Evolutionary conservation across 1,140 invertebrate genomes (phyloP), one percentile per base, ranked within the genome.

Genomic region (Eciton burchellii): DNA sequence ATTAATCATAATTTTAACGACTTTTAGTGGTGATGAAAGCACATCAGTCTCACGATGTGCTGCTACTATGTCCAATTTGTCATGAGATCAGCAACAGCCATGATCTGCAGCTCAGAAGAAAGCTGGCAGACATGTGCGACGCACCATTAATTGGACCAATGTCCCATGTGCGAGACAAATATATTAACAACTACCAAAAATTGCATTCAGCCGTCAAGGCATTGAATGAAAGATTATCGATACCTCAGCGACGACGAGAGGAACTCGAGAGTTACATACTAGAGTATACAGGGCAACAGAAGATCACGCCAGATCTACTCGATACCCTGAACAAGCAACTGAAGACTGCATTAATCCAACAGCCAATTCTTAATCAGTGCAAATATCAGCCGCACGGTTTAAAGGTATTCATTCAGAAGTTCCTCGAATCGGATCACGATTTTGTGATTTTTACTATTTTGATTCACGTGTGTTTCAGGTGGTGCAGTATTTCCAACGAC

Each of bases 11-110:
- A n/a, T n/a, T n/a, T n/a, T n/a, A n/a, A n/a, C n/a, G n/a, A n/a
- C 73, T 92, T 84, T 24, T 88, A 95, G 95, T 95, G 82, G 94
- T 97, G 56, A 96, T 98, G 95, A 98, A 98, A 91, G 95, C 97
- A 8, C 97, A 98, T 92, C 95, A 96, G 35, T 98, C 97, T 0
- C 97, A 98, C 91, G 97, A 98, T 93, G 95, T 98, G 21, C 90
- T 98, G 21, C 90, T 98, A 73, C 91, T 98, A 29, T 98, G 97
- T 92, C 94, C 95, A 60, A 45, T 86, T 0, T 98, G 97, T 92
- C 97, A 98, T 91, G 95, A 96, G 84, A 89, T 93, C 14, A 97
- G 97, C 91, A 97, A 97, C 90, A 94, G 94, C 41, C 93, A 95
- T 47, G 97, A 98, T 93, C 92, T 95, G 57, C 89, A 92, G 6